Conservation (phyloP, 2,888 invertebrate genomes). For the Dynastes tityus region DNA sequence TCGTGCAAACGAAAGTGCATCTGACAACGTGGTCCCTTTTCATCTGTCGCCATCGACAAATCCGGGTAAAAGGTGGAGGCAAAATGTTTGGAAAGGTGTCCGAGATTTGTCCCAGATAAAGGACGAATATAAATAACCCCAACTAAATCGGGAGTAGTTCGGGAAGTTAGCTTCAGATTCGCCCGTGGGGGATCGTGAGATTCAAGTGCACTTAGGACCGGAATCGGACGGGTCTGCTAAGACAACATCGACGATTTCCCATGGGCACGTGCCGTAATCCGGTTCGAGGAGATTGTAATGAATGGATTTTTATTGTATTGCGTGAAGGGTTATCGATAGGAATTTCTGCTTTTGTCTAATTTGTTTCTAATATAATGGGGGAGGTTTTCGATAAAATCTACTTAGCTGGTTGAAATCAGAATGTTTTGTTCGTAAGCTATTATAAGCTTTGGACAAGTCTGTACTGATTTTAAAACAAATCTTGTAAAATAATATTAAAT, state of each 20-base stretch:
- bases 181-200: background rate
- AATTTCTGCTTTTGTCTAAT: background rate
- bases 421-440: background rate
- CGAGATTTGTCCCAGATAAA: slow-evolving; percentile 59
- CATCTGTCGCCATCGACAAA: too few relatives aligned
- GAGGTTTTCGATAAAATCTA: background rate
- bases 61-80: too few relatives aligned
- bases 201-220: background rate
- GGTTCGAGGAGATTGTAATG: background rate
- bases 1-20: too few relatives aligned
- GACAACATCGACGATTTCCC: slow-evolving; percentile 5
- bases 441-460: background rate
- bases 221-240: background rate
- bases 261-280: background rate
- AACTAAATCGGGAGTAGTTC: background rate
- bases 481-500: too few relatives aligned
- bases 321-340: background rate
- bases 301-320: background rate
- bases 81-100: slow-evolving; percentile 57
- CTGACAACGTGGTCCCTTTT: too few relatives aligned
- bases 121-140: slow-evolving; percentile 59
- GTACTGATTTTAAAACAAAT: too few relatives aligned
- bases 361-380: background rate
- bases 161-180: background rate
- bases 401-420: background rate